phyloP scores from a whole-genome alignment of 2,113 vertebrate genomes.

The Penelope pileata region DNA sequence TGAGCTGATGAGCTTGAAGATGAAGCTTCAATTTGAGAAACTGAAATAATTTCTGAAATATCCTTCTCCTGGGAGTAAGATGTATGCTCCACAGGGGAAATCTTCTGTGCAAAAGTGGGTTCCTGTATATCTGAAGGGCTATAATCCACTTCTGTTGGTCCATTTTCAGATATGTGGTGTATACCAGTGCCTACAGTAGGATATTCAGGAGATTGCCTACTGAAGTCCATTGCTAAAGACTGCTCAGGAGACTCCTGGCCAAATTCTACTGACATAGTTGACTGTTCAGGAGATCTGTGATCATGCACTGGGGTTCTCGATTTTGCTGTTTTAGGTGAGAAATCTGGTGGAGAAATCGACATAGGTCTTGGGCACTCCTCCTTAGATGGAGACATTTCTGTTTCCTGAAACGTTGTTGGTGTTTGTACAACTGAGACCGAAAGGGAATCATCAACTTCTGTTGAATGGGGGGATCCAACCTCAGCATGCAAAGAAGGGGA shows the following conservation, averaged over 20 bases:
- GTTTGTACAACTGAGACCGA: slow-evolving; percentile 93
- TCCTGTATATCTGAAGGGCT: slow-evolving; percentile 86
- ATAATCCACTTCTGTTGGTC: slow-evolving; percentile 93
- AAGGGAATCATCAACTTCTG: slow-evolving; percentile 92
- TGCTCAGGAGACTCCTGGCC: slow-evolving; percentile 92
- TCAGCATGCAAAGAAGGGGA: slow-evolving; percentile 94
- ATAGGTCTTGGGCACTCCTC: slow-evolving; percentile 94
- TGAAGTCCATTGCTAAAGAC: slow-evolving; percentile 92
- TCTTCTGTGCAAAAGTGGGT: slow-evolving; percentile 73
- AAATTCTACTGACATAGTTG: slow-evolving; percentile 88
- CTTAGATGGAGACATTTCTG: slow-evolving; percentile 91
- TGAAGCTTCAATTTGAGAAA: slow-evolving; percentile 91
- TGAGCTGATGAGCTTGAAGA: slow-evolving; percentile 92
- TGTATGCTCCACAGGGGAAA: slow-evolving; percentile 78
- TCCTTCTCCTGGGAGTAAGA: slow-evolving; percentile 85
- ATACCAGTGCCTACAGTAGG: slow-evolving; percentile 70
- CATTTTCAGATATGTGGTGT: slow-evolving; percentile 90
- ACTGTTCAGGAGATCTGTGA: slow-evolving; percentile 88
- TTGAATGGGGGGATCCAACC: slow-evolving; percentile 92
- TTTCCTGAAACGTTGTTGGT: slow-evolving; percentile 89
- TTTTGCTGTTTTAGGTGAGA: slow-evolving; percentile 90
- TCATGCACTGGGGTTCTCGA: slow-evolving; percentile 81
- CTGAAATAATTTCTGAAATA: slow-evolving; percentile 83
- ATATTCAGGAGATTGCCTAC: slow-evolving; percentile 93
- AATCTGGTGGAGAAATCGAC: slow-evolving; percentile 95